Evolutionary conservation across 1,140 invertebrate genomes (phyloP), one percentile per base, ranked within the genome.

Genomic region (Lordiphosa clarofinis): DNA sequence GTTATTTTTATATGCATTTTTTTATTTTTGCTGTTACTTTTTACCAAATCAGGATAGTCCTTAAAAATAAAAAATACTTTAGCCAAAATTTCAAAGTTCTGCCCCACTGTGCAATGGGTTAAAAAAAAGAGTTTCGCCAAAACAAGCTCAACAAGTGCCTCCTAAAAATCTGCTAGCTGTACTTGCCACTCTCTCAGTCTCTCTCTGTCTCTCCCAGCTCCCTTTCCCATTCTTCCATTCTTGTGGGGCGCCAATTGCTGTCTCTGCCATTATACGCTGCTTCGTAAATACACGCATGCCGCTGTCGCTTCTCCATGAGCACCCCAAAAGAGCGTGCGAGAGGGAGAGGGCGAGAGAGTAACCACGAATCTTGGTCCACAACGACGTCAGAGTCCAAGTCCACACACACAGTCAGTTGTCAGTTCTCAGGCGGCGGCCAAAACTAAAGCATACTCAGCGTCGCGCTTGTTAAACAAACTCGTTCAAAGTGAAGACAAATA

Each of bases 251-350:
- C 62, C 76, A 71, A 68, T 62, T 38, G 61, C 9, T 47, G 44
- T 12, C 7, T 82, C 19, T 24, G 53, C 8, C 71, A 75, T 81
- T 82, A 33, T 43, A 64, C 67, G 58, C 58, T 75, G 75, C 71
- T 81, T 82, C 75, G 75, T 81, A 82, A 82, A 81, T 81, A 81
- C 69, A 61, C 75, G 75, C 76, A 81, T 60, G 75, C 76, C 64
- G 56, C 71, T 68, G 31, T 37, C 59, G 40, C 55, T 35, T 38
- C 15, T 40, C 42, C 63, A 38, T 52, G 50, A 43, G 46, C 48
- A 21, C 24, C 37, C 9, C 21, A 24, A 24, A 24, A 24, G 15
- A 44, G 10, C 8, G 49, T 37, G 21, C 44, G 12, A 9, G 15
- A 15, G 15, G 2, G 15, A 15, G 12, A 9, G 15, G 2, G 15